phyloP scores from a whole-genome alignment of 1,140 invertebrate genomes.

The Hesperophylax magnus region DNA sequence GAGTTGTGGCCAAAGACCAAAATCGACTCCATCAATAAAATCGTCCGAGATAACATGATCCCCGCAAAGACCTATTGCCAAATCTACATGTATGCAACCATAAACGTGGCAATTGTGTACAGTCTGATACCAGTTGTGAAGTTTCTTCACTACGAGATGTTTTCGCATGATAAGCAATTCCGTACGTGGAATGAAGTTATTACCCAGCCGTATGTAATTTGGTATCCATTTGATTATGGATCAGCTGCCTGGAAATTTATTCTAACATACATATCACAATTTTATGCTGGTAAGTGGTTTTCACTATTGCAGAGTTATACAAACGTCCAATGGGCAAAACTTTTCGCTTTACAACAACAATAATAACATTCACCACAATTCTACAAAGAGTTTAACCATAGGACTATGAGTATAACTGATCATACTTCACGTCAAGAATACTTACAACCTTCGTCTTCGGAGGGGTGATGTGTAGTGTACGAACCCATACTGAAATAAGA shows the following conservation, averaged over 20 bases:
- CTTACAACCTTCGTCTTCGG: too few species aligned
- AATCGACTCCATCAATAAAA: background rate
- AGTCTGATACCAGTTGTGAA: conserved; percentile 33
- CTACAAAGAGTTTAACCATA: too few species aligned
- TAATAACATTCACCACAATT: too few species aligned
- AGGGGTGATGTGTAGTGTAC: too few species aligned
- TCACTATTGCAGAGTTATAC: background rate
- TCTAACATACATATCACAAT: conserved; percentile 31
- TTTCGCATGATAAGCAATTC: background rate
- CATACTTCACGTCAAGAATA: too few species aligned
- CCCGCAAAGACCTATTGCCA: conserved; percentile 30
- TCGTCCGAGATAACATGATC: conserved; percentile 19
- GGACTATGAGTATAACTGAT: too few species aligned
- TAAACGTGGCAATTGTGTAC: conserved; percentile 15
- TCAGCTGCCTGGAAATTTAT: background rate
- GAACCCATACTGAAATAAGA: too few species aligned
- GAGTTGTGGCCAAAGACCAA: conserved; percentile 33
- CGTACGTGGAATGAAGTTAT: conserved; percentile 7
- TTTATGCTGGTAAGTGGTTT: conserved; percentile 31
- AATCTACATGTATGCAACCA: conserved; percentile 35
- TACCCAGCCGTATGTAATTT: conserved; percentile 40
- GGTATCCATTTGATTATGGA: conserved; percentile 45
- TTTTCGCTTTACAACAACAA: too few species aligned
- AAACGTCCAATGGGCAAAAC: too few species aligned
- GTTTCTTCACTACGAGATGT: too few species aligned